These are phyloP conservation scores for Betta splendens DNA, from an alignment of 2,797 vertebrate species.

Conservation along the genomic window DNA sequence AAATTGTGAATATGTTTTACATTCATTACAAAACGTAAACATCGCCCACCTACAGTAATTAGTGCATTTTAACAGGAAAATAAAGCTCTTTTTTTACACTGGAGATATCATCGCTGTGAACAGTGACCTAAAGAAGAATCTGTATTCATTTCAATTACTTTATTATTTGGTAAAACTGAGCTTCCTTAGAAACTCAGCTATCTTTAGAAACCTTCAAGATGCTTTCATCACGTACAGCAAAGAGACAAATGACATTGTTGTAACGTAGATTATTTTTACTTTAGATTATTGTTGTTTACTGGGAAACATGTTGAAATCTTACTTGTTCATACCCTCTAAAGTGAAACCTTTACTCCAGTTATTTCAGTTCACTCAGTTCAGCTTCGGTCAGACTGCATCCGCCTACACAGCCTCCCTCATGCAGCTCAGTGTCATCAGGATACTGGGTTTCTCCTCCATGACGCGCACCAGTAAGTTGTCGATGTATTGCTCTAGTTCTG, in stretches of 20 bases:
- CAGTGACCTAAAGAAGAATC: constrained; percentile 18
- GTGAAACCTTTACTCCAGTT: background rate
- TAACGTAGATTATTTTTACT: background rate
- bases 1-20: constrained; percentile 46
- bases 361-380: too few relatives aligned
- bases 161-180: too few relatives aligned
- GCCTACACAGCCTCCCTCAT: constrained; percentile 53
- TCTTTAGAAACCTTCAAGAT: background rate
- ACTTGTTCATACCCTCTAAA: background rate
- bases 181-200: too few relatives aligned
- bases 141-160: too few relatives aligned
- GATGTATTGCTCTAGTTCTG: constrained; percentile 91
- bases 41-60: constrained; percentile 6
- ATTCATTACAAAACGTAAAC: constrained; percentile 28
- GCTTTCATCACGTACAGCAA: constrained; percentile 10
- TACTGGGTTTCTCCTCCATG: constrained; percentile 92
- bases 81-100: constrained; percentile 23
- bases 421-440: constrained; percentile 82
- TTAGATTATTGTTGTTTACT: background rate
- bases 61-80: constrained; percentile 27
- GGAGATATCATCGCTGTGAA: background rate
- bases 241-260: constrained; percentile 5
- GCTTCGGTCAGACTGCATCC: constrained; percentile 5
- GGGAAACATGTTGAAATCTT: background rate
- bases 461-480: constrained; percentile 92